Evolutionary conservation across 2,888 invertebrate genomes (phyloP).

Genomic region (Athrips mouffetella): DNA sequence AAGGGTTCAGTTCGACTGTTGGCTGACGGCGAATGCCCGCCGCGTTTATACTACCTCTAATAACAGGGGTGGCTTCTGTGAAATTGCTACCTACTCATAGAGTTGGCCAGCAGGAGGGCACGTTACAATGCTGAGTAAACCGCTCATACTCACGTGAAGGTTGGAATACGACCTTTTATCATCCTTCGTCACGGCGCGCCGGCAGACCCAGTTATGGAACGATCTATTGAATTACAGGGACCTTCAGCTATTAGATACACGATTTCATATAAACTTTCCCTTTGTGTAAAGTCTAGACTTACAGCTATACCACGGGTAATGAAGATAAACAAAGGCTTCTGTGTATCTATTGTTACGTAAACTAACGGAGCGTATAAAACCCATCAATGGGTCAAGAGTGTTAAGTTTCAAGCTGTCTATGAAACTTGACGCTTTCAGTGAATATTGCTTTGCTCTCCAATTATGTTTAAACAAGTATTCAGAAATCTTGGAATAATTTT

Average conservation of each 20-base stretch:
- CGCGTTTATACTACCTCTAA: constrained; percentile 60
- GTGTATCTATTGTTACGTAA: not conserved
- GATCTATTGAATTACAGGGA: not conserved
- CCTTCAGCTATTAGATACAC: constrained; percentile 1
- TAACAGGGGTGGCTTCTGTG: constrained; percentile 58
- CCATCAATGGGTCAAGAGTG: not conserved
- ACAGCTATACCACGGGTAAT: not conserved
- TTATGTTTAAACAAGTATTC: too few relatives aligned
- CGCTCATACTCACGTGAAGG: constrained; percentile 23
- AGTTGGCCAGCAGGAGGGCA: constrained; percentile 48
- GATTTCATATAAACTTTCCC: not conserved
- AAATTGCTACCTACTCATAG: constrained; percentile 62
- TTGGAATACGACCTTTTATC: constrained; percentile 50
- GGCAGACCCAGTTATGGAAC: not conserved
- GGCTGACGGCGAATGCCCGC: constrained; percentile 44
- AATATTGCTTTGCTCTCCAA: too few relatives aligned
- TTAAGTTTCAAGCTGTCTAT: not conserved
- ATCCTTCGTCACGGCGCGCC: too few relatives aligned
- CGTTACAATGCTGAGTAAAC: constrained; percentile 48
- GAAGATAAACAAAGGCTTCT: constrained; percentile 3
- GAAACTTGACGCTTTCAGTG: not conserved
- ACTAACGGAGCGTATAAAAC: not conserved
- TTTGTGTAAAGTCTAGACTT: not conserved
- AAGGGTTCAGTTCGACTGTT: constrained; percentile 44
- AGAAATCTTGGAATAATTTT: too few relatives aligned